Base-by-base conservation (phyloP, 2,113 vertebrate species). In the Dromiciops gliroides region DNA sequence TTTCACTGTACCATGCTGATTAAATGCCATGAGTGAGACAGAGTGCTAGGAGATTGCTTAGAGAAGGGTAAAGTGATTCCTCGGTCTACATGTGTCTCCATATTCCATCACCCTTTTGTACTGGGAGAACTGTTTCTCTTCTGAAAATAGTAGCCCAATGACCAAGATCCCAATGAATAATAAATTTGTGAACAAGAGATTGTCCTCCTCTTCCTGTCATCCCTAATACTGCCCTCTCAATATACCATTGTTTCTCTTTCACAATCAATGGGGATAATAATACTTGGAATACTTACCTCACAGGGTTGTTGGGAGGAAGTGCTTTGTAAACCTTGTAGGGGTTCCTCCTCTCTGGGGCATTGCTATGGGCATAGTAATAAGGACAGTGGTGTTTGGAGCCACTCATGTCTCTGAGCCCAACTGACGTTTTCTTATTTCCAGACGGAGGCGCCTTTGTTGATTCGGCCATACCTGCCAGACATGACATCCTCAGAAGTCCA, bases 401-500 rank as follows among this genome's bases (percentile, higher is more conserved):
- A 3, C 19, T 90, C 2, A 4, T n/a, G 3, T 92, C 47, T 67
- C 51, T 47, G 50, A 90, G 22, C 92, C n/a, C 93, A 60, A 93
- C 37, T 92, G 11, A 11, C 44, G 89, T 89, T 89, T 95, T 95
- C 89, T 97, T 53, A 37, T 92, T 49, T 9, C 0, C 95, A 99
- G 99, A 99, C 99, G 0, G 99, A 99, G 96, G 99, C 99, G 0
- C 99, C 99, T 0, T 98, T 99, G 97, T 98, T 99, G 95, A 99
- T 99, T 95, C 99, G 99, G 0, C 99, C 99, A 0, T 99, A 99
- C 97, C 97, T 99, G 19, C 88, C 96, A 10, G 98, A 99, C 51
- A 99, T 99, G 99, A 99, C 99, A 3, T 98, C 93, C 52, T 99
- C 99, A 91, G 99, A 99, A 98, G 97, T 99, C 91, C 99, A 99